Base-by-base conservation (phyloP, 1,140 invertebrate genomes). In the Chionoecetes opilio region DNA sequence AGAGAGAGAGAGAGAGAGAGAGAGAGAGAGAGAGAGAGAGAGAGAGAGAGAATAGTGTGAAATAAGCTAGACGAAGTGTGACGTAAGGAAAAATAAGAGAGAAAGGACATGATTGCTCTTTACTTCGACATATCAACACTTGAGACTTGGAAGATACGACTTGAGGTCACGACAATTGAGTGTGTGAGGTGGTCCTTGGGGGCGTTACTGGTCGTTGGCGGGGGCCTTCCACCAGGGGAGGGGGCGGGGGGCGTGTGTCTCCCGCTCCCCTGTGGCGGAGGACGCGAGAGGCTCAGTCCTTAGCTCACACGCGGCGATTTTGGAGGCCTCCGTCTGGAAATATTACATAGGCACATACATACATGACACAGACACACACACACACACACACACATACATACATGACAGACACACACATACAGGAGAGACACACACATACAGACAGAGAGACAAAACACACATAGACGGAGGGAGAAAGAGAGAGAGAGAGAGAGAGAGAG, bases 171-270 rank as follows among this genome's bases (percentile, higher is more conserved):
- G 41, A 14, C 41, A n/a, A n/a, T n/a, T n/a, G n/a, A n/a, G n/a
- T n/a, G 3, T 38, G 34, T 0, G 9, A 14, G 37, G 88, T 21
- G 46, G 34, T n/a, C n/a, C n/a, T n/a, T 41, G 88, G 88, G 21
- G 88, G 37, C 26, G 34, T 90, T 90, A 90, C 38, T 90, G 88
- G 34, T 38, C 37, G 35, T 37, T 90, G 88, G 88, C 2, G 29
- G 34, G 31, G 26, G 34, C 8, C 88, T 41, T 90, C 88, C 88
- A 90, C 88, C 88, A 90, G 3, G 85, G 85, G 85, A 87, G 85
- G 85, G 32, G 2, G 85, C 14, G 37, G 3, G 85, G 29, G 31
- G 35, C 26, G 88, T 41, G 29, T 0, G 21, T 26, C 37, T 90
- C 88, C 0, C 34, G 37, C 88, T 46, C 88, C 38, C 88, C 46